Evolutionary conservation across 2,113 vertebrate species (phyloP).

Genomic region (Catharus fuscescens): DNA sequence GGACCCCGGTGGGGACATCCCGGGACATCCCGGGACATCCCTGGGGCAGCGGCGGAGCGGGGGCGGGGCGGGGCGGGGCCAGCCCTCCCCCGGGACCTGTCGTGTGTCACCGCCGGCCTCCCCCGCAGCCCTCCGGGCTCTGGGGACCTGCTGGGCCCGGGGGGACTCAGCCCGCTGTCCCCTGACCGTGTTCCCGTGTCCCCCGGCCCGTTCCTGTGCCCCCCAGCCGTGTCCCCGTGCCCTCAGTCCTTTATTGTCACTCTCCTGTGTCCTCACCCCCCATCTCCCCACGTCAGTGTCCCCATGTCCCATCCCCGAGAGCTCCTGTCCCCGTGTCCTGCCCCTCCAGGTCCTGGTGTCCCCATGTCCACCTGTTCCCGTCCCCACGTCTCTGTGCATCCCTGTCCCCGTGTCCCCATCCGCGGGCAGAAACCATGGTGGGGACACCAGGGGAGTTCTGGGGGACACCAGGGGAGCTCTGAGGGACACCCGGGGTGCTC

Average conservation of each 20-base stretch:
- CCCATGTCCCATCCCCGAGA: no score
- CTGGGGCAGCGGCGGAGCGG: no score
- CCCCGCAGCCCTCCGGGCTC: not conserved
- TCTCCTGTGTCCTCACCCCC: not conserved
- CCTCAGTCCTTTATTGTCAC: not conserved
- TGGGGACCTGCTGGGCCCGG: not conserved
- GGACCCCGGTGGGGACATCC: not conserved
- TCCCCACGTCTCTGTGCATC: no score
- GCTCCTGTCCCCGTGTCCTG: not conserved
- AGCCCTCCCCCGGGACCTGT: not conserved
- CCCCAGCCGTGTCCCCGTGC: not conserved
- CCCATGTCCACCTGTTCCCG: no score
- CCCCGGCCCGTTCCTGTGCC: not conserved
- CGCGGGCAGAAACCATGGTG: no score
- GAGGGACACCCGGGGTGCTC: no score
- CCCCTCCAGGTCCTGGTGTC: not conserved
- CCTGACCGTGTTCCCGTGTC: fast-evolving
- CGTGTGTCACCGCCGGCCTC: not conserved
- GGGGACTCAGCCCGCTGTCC: not conserved
- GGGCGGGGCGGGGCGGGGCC: not conserved
- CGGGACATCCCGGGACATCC: not conserved
- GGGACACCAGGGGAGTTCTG: no score
- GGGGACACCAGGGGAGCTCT: no score
- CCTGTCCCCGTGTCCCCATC: no score
- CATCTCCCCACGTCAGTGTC: no score